Evolutionary conservation across 2,113 vertebrate genomes (phyloP).

Genomic region (Melanerpes aurifrons): DNA sequence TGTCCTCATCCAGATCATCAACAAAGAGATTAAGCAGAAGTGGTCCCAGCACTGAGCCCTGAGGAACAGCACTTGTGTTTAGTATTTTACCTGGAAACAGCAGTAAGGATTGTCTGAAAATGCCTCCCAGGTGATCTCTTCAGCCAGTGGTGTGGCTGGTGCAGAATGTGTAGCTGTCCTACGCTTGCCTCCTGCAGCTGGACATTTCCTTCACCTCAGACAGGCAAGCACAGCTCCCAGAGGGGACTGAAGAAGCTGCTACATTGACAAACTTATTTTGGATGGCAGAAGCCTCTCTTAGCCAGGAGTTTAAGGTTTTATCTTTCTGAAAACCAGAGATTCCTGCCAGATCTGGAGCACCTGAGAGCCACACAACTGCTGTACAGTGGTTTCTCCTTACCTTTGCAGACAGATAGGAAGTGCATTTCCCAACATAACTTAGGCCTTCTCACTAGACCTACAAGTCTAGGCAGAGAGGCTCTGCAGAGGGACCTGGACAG

Average conservation of each 20-base stretch:
- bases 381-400: neutral
- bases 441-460: neutral
- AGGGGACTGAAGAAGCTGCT: neutral
- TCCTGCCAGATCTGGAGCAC: neutral
- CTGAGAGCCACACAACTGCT: neutral
- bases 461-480: neutral
- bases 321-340: neutral
- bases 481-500: no score
- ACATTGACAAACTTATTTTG: neutral
- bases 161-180: neutral
- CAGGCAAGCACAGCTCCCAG: neutral
- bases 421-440: neutral
- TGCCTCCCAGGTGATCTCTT: neutral
- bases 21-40: no score
- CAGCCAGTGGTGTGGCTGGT: neutral
- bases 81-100: neutral
- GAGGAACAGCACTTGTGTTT: neutral
- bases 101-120: neutral
- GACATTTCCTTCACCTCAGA: neutral
- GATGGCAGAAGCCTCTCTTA: neutral
- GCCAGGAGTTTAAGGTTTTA: neutral
- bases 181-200: neutral
- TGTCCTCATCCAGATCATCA: no score
- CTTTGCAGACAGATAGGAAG: neutral
- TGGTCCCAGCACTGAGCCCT: no score